phyloP scores from a whole-genome alignment of 1,140 invertebrate genomes.

The Saccostrea echinata region DNA sequence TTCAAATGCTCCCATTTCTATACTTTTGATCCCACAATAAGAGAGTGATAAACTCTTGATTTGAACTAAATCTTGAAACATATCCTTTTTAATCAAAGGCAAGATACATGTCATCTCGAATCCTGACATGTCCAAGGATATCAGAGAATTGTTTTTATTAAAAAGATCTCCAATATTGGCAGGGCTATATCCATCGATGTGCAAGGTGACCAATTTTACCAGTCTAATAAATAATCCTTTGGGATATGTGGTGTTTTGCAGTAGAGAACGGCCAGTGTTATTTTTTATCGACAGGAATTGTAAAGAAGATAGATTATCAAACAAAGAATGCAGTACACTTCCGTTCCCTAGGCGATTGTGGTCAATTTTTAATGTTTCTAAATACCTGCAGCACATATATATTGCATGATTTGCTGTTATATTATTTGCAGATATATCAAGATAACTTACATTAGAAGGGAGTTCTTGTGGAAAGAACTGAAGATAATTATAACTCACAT shows the following conservation, averaged over 20 bases:
- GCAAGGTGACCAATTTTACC: background rate
- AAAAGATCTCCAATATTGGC: background rate
- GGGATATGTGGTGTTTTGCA: background rate
- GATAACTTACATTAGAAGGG: background rate
- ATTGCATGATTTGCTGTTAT: background rate
- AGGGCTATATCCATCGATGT: background rate
- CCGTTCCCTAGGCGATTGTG: background rate
- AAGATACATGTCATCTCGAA: background rate
- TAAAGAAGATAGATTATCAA: background rate
- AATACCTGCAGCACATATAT: background rate
- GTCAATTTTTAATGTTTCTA: conserved; percentile 4
- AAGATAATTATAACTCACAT: background rate
- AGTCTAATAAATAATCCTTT: background rate
- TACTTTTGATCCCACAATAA: background rate
- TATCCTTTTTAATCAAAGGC: background rate
- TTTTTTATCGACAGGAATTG: background rate
- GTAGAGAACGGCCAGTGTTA: background rate
- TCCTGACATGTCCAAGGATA: background rate
- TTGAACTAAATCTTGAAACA: background rate
- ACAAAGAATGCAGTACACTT: background rate
- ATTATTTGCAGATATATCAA: background rate
- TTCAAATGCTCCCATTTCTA: conserved; percentile 3
- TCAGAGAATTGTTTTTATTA: background rate
- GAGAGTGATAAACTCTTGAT: background rate
- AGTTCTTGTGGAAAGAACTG: background rate